Evolutionary conservation across 1,140 invertebrate species (phyloP).

Genomic region (Zaprionus africanus): DNA sequence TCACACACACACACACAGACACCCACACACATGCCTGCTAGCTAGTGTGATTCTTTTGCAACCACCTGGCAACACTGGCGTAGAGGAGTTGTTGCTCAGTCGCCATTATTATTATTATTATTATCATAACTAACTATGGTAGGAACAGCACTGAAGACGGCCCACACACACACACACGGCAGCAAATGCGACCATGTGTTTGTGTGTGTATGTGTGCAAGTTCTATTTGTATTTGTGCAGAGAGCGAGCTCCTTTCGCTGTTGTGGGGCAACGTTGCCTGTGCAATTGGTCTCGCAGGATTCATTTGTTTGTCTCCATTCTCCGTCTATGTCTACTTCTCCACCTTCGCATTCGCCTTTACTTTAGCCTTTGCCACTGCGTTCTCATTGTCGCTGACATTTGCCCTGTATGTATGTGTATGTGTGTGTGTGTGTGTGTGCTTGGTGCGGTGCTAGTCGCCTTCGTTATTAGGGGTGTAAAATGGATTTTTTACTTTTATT

Average conservation of each 20-base stretch:
- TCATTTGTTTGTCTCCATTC: slow-evolving; percentile 74
- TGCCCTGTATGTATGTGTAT: slow-evolving; percentile 32
- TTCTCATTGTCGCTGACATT: slow-evolving; percentile 50
- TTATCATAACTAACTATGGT: slow-evolving; percentile 74
- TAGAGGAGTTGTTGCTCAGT: slow-evolving; percentile 22
- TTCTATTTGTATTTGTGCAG: neutral
- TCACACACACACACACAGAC: slow-evolving; percentile 7
- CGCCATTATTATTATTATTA: slow-evolving; percentile 71
- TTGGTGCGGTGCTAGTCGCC: slow-evolving; percentile 14
- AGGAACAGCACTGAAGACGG: slow-evolving; percentile 2
- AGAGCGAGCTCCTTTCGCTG: slow-evolving; percentile 38
- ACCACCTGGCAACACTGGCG: slow-evolving; percentile 46
- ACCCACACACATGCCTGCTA: neutral
- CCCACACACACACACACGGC: slow-evolving; percentile 29
- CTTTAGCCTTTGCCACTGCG: slow-evolving; percentile 2
- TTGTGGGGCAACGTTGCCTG: slow-evolving; percentile 25
- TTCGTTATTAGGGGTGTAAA: slow-evolving; percentile 81
- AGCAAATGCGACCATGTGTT: neutral
- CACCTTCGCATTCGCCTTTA: slow-evolving; percentile 3
- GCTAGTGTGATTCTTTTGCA: slow-evolving; percentile 33
- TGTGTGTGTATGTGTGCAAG: slow-evolving; percentile 18
- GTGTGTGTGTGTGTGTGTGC: neutral
- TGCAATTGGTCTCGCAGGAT: slow-evolving; percentile 83
- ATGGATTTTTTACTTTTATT: slow-evolving; percentile 84
- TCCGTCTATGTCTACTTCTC: slow-evolving; percentile 14